phyloP scores from a whole-genome alignment of 2,797 vertebrate species.

The Neosalanx taihuensis region DNA sequence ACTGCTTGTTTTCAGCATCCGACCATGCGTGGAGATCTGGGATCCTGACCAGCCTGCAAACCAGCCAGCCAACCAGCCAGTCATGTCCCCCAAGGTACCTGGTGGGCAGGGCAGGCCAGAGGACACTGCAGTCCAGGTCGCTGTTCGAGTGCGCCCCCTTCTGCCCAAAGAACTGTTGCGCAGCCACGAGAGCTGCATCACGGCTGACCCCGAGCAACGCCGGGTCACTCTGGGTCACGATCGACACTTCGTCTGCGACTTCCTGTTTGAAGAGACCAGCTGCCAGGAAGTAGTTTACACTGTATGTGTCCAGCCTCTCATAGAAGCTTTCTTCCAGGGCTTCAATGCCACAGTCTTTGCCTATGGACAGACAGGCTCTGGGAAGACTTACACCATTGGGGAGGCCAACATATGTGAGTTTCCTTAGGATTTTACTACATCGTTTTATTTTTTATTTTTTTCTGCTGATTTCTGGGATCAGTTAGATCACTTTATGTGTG shows the following conservation, averaged over 20 bases:
- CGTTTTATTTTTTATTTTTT: background rate
- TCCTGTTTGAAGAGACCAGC: constrained; percentile 80
- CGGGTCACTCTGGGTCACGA: constrained; percentile 83
- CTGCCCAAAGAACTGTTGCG: constrained; percentile 88
- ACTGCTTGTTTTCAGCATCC: constrained; percentile 35
- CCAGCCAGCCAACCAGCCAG: constrained; percentile 26
- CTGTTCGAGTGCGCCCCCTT: constrained; percentile 86
- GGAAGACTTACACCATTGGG: constrained; percentile 96
- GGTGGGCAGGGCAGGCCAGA: constrained; percentile 68
- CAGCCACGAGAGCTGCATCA: constrained; percentile 87
- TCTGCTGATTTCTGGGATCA: background rate
- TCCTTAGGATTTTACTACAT: background rate
- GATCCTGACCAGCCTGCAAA: constrained; percentile 13
- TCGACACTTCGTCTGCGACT: constrained; percentile 84
- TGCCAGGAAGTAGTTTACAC: constrained; percentile 86
- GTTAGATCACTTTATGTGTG: background rate
- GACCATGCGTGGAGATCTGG: constrained; percentile 25
- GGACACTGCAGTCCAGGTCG: constrained; percentile 83
- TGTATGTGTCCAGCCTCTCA: constrained; percentile 85
- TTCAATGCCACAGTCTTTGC: constrained; percentile 95
- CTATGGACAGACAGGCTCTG: constrained; percentile 95
- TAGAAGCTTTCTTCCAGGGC: constrained; percentile 92
- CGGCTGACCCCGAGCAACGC: constrained; percentile 68
- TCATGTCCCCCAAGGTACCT: constrained; percentile 78
- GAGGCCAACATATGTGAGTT: constrained; percentile 92